phyloP scores from a whole-genome alignment of 2,888 invertebrate species.

The Anaspis maculata region DNA sequence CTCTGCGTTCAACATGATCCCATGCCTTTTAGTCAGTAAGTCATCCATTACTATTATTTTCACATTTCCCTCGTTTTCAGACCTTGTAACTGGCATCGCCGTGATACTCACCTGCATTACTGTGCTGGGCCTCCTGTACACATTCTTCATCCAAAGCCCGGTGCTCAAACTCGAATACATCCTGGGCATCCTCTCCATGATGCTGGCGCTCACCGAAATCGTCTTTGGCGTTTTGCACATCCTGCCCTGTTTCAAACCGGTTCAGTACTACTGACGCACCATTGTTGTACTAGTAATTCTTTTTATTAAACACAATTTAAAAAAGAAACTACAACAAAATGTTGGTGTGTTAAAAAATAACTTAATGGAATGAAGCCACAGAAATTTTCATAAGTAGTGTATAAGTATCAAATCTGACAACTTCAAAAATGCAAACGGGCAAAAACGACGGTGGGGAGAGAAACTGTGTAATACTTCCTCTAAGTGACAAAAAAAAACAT shows the following conservation, averaged over 20 bases:
- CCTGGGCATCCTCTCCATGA: conserved; percentile 22
- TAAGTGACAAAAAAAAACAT: too few species aligned
- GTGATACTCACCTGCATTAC: conserved; percentile 26
- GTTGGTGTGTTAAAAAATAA: conserved; percentile 10
- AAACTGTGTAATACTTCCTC: too few species aligned
- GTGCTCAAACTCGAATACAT: conserved; percentile 29
- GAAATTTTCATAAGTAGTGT: conserved; percentile 1
- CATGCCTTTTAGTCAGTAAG: too few species aligned
- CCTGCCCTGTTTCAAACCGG: conserved; percentile 24
- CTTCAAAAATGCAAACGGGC: too few species aligned
- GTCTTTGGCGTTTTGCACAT: conserved; percentile 26
- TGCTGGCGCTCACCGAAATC: conserved; percentile 26
- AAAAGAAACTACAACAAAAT: conserved; percentile 17
- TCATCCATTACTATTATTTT: too few species aligned
- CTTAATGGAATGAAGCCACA: conserved; percentile 23
- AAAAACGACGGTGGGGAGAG: too few species aligned
- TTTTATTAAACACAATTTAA: conserved; percentile 21
- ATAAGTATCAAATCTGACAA: not conserved
- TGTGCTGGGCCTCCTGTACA: conserved; percentile 22
- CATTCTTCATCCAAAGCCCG: conserved; percentile 25
- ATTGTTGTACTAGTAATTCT: not conserved
- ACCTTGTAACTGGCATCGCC: conserved; percentile 23
- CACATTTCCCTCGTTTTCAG: too few species aligned
- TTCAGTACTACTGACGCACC: conserved; percentile 21
- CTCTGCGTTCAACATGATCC: too few species aligned